These are phyloP conservation scores for Dicrostonyx torquatus DNA, from an alignment of 2,797 vertebrate genomes.

Conservation along the genomic window DNA sequence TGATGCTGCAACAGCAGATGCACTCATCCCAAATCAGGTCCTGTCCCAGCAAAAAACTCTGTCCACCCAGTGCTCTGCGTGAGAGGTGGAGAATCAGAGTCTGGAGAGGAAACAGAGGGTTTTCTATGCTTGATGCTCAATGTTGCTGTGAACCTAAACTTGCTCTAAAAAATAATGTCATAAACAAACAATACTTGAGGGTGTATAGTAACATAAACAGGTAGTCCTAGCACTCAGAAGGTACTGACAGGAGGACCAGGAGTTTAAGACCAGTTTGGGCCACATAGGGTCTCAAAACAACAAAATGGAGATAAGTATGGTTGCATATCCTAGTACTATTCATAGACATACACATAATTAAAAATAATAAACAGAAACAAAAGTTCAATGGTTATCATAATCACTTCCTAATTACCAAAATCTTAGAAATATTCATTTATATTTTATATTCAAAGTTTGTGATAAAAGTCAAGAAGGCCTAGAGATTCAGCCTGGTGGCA, in stretches of 20 bases:
- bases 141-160: slow-evolving; percentile 4
- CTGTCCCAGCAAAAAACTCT: neutral
- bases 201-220: neutral
- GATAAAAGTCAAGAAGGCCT: neutral
- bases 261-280: neutral
- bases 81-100: neutral
- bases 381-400: slow-evolving; percentile 6
- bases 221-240: neutral
- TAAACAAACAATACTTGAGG: too few relatives aligned
- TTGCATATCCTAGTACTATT: neutral
- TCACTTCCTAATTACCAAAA: slow-evolving; percentile 33
- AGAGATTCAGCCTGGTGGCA: neutral
- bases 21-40: neutral
- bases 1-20: too few relatives aligned
- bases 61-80: neutral
- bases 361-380: neutral
- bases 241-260: too few relatives aligned
- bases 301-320: neutral
- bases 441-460: slow-evolving; percentile 47
- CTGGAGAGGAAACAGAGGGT: neutral
- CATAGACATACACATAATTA: neutral
- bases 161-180: slow-evolving; percentile 24
- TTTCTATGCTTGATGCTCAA: neutral
- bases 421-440: slow-evolving; percentile 8
- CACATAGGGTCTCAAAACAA: neutral